Percentiles rank a stretch among this genome's conserved stretches.
phyloP scores from a whole-genome alignment of 1,140 invertebrate species.

The Megathymus violae region DNA sequence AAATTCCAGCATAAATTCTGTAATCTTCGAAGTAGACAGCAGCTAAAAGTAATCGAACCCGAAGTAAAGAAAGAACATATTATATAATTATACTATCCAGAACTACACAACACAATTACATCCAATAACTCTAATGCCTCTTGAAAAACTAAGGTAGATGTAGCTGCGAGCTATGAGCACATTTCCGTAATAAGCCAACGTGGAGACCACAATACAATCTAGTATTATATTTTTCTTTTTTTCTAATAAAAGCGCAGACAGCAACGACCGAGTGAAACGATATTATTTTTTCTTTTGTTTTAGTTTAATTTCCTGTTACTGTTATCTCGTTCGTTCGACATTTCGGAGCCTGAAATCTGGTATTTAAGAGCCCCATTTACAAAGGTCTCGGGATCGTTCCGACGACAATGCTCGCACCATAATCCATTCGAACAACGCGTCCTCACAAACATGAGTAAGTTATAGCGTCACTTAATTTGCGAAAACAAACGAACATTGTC shows the following conservation, averaged over 20 bases:
- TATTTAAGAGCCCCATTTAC: slow-evolving; percentile 34
- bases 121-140: not conserved
- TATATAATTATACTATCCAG: too few species aligned
- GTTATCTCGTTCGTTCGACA: slow-evolving; percentile 17
- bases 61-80: too few species aligned
- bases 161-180: not conserved
- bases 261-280: slow-evolving; percentile 14
- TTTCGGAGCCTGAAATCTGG: slow-evolving; percentile 27
- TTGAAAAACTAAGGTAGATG: not conserved
- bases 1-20: too few species aligned
- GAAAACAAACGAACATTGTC: not conserved
- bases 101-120: too few species aligned
- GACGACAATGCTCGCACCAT: slow-evolving; percentile 56
- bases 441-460: slow-evolving; percentile 52
- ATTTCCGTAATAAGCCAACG: not conserved
- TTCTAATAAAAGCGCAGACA: slow-evolving; percentile 14
- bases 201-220: slow-evolving; percentile 3
- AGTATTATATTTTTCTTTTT: not conserved
- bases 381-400: slow-evolving; percentile 28
- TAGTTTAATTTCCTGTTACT: slow-evolving; percentile 20
- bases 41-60: too few species aligned
- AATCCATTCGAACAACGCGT: slow-evolving; percentile 70
- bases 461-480: not conserved
- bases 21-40: too few species aligned
- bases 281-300: slow-evolving; percentile 25